Percentiles rank a stretch among this genome's conserved stretches.
Evolutionary conservation across 2,888 invertebrate species (phyloP).

Genomic region (Polymixis flavicincta): DNA sequence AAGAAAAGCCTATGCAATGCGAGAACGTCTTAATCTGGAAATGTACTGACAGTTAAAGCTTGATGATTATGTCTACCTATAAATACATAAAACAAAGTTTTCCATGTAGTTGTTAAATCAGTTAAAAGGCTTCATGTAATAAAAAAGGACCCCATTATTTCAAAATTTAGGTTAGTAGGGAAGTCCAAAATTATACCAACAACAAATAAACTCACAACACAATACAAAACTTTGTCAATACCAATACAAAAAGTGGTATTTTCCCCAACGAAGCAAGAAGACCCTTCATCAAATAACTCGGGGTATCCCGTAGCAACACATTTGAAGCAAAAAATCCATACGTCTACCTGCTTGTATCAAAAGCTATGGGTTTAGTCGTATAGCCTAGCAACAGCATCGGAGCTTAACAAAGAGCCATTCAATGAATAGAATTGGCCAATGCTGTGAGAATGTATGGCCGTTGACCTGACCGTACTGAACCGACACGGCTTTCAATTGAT

Average conservation of each 20-base stretch:
- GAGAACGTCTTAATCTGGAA: too few relatives aligned
- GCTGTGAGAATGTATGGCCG: slow-evolving; percentile 61
- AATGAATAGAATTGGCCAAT: slow-evolving; percentile 65
- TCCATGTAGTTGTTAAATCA: background rate
- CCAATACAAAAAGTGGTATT: slow-evolving; percentile 45
- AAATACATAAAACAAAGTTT: background rate
- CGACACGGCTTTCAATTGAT: slow-evolving; percentile 49
- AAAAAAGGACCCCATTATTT: background rate
- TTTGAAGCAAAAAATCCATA: slow-evolving; percentile 42
- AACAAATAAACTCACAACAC: slow-evolving; percentile 27
- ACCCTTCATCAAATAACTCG: slow-evolving; percentile 32
- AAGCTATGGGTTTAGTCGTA: background rate
- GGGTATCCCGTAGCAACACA: slow-evolving; percentile 47
- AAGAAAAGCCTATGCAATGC: too few relatives aligned
- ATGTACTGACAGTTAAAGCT: too few relatives aligned
- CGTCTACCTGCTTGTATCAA: slow-evolving; percentile 24
- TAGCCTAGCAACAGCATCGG: slow-evolving; percentile 55
- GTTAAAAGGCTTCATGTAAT: background rate
- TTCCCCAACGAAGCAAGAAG: slow-evolving; percentile 31
- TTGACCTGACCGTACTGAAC: slow-evolving; percentile 54
- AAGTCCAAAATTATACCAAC: background rate
- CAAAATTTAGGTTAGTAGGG: slow-evolving; percentile 1
- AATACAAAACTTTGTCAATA: slow-evolving; percentile 36
- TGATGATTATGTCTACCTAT: background rate
- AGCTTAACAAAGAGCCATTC: slow-evolving; percentile 56